These are phyloP conservation scores for Phymanthus crucifer DNA, from an alignment of 92 coral and sea anemone genomes.

Conservation along the genomic window DNA sequence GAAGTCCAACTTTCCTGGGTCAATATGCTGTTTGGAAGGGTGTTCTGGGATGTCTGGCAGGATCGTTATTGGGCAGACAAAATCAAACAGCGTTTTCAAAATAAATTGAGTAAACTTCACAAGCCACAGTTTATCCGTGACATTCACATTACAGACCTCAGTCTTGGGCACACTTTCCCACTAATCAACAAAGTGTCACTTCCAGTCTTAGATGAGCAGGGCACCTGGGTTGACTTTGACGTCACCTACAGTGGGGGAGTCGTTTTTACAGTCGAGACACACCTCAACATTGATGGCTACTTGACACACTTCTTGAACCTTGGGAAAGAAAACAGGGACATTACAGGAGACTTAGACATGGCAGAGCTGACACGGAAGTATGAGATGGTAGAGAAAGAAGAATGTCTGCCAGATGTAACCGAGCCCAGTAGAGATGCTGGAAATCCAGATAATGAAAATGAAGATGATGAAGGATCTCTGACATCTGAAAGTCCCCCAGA, in stretches of 20 bases:
- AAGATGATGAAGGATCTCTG: slow-evolving; percentile 38
- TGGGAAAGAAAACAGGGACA: slow-evolving; percentile 72
- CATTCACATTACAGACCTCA: slow-evolving; percentile 82
- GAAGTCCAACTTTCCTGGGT: slow-evolving; percentile 90
- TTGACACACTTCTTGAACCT: slow-evolving; percentile 75
- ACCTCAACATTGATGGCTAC: slow-evolving; percentile 92
- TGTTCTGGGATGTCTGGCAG: slow-evolving; percentile 99
- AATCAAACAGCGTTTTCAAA: slow-evolving; percentile 89
- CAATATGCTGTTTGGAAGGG: slow-evolving; percentile 87
- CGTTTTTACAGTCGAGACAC: slow-evolving; percentile 85
- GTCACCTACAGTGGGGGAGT: slow-evolving; percentile 93
- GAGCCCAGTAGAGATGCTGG: slow-evolving; percentile 39
- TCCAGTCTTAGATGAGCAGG: slow-evolving; percentile 82
- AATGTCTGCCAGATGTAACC: slow-evolving; percentile 2
- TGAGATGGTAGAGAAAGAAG: slow-evolving; percentile 69
- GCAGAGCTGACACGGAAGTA: slow-evolving; percentile 72
- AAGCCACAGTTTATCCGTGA: slow-evolving; percentile 95
- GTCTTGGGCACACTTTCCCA: slow-evolving; percentile 89
- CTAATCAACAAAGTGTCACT: slow-evolving; percentile 75
- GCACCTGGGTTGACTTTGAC: slow-evolving; percentile 97
- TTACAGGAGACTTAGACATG: slow-evolving; percentile 78
- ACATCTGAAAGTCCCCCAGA: slow-evolving; percentile 80
- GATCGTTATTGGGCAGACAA: slow-evolving; percentile 96
- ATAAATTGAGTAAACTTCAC: slow-evolving; percentile 80
- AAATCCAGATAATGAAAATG: slow-evolving; percentile 4